phyloP scores from a whole-genome alignment of 1,140 invertebrate species.

The Zaprionus ghesquierei region DNA sequence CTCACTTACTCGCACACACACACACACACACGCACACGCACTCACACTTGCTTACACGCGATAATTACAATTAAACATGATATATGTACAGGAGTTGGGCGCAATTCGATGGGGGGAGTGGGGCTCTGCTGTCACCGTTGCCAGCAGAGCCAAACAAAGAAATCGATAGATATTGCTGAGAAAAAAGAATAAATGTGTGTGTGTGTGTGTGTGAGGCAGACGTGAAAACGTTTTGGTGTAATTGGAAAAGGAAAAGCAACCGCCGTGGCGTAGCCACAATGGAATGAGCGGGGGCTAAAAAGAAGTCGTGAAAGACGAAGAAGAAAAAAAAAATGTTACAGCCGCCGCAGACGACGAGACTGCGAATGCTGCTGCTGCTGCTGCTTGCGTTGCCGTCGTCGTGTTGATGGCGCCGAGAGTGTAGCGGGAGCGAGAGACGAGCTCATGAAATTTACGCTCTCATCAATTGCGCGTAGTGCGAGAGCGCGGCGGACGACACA shows the following conservation, averaged over 20 bases:
- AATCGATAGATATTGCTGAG: constrained; percentile 75
- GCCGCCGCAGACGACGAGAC: constrained; percentile 69
- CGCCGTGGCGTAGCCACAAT: constrained; percentile 30
- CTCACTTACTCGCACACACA: constrained; percentile 8
- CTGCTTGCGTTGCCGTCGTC: constrained; percentile 28
- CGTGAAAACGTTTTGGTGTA: constrained; percentile 49
- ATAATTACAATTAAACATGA: constrained; percentile 78
- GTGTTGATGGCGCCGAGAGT: constrained; percentile 50
- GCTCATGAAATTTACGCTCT: constrained; percentile 77
- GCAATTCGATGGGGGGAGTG: background rate
- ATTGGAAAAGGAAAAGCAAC: constrained; percentile 64
- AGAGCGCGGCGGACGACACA: constrained; percentile 36
- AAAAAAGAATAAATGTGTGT: constrained; percentile 25
- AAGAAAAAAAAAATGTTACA: constrained; percentile 61
- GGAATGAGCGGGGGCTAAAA: constrained; percentile 29
- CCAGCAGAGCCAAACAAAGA: constrained; percentile 64
- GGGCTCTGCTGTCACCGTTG: constrained; percentile 24
- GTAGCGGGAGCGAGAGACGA: constrained; percentile 27
- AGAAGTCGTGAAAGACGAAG: constrained; percentile 54
- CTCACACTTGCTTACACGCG: constrained; percentile 23
- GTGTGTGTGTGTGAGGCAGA: background rate
- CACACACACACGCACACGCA: constrained; percentile 16
- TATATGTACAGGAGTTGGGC: constrained; percentile 24
- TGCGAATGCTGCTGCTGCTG: constrained; percentile 46
- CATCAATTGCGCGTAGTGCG: constrained; percentile 70